These are phyloP conservation scores for Selenia dentaria DNA, from an alignment of 2,888 invertebrate genomes.

Conservation along the genomic window DNA sequence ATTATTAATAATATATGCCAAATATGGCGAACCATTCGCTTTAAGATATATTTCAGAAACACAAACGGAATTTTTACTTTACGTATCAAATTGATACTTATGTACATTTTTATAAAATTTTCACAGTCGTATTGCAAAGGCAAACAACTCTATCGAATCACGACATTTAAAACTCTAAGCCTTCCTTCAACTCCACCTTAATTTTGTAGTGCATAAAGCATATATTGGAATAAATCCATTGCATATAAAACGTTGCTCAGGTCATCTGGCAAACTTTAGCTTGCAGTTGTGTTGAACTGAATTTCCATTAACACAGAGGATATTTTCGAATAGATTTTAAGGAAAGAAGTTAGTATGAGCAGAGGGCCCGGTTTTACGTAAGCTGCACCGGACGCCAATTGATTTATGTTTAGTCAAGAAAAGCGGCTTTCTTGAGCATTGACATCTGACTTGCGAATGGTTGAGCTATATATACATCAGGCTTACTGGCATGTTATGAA, in stretches of 20 bases:
- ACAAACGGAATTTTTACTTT: too few species aligned
- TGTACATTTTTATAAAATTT: constrained; percentile 36
- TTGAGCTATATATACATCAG: constrained; percentile 18
- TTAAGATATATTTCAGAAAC: too few species aligned
- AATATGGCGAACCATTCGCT: too few species aligned
- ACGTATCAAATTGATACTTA: too few species aligned
- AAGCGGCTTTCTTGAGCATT: constrained; percentile 65
- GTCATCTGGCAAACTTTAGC: not conserved
- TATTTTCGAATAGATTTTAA: not conserved
- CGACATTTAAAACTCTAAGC: constrained; percentile 17
- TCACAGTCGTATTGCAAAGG: constrained; percentile 40
- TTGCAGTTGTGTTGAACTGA: not conserved
- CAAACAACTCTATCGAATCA: constrained; percentile 37
- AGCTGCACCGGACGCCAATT: constrained; percentile 68
- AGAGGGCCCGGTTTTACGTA: constrained; percentile 35
- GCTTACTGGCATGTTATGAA: too few species aligned
- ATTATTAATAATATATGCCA: too few species aligned
- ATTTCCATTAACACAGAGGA: not conserved
- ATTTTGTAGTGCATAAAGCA: not conserved
- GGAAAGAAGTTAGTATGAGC: constrained; percentile 3
- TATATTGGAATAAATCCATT: not conserved
- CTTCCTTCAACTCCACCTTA: not conserved
- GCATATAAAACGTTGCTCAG: not conserved
- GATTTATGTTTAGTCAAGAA: constrained; percentile 68
- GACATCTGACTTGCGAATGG: constrained; percentile 23